phyloP scores from a whole-genome alignment of 53 echinoderm and acorn worm species.

The Mesocentrotus franciscanus region DNA sequence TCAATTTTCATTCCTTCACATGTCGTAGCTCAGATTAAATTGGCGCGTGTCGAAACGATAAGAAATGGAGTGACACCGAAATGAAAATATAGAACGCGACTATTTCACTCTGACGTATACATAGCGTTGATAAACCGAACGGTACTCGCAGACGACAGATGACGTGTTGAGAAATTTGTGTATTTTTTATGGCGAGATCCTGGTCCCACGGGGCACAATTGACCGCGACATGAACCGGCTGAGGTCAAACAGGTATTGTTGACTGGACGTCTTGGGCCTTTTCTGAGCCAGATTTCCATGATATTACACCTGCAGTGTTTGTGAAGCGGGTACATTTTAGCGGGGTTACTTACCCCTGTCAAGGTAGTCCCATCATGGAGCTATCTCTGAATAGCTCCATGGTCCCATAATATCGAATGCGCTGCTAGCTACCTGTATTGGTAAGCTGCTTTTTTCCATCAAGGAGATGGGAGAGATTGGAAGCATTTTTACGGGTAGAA shows the following conservation, averaged over 20 bases:
- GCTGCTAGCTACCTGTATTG: too few relatives aligned
- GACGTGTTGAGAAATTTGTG: not conserved
- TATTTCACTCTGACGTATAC: not conserved
- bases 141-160: not conserved
- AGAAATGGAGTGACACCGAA: not conserved
- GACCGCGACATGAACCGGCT: not conserved
- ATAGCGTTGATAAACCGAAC: not conserved
- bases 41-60: slow-evolving; percentile 6
- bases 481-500: too few relatives aligned
- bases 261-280: not conserved
- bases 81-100: not conserved
- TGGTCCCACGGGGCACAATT: slow-evolving; percentile 10
- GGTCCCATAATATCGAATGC: too few relatives aligned
- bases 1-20: not conserved
- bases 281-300: not conserved
- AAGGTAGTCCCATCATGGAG: too few relatives aligned
- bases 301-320: not conserved
- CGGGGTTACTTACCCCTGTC: not conserved
- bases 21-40: not conserved
- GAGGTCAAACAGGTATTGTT: slow-evolving; percentile 36
- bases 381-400: too few relatives aligned
- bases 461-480: too few relatives aligned
- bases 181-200: not conserved
- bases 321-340: not conserved
- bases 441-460: too few relatives aligned